Conservation (phyloP, 2,797 vertebrate genomes). For the Oreochromis grahami region DNA sequence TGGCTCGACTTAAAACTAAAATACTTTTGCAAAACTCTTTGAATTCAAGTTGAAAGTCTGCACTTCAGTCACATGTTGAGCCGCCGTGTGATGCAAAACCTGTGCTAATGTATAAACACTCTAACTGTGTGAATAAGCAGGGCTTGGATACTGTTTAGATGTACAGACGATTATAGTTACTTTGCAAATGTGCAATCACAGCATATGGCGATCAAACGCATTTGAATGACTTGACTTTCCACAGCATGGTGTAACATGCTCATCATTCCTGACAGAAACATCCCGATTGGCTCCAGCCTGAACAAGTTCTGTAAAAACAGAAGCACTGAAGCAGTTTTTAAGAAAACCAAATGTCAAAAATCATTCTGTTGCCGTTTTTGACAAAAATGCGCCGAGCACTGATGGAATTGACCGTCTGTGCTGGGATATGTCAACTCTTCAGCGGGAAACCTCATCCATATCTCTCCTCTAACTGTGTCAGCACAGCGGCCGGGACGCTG, state of each 20-base stretch:
- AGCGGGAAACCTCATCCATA: conserved; percentile 20
- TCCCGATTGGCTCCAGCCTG: not conserved
- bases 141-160: conserved; percentile 14
- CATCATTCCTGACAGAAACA: conserved; percentile 26
- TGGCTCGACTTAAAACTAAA: not conserved
- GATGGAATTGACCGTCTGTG: conserved; percentile 29
- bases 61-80: not conserved
- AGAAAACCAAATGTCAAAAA: conserved; percentile 25
- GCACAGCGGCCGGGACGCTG: conserved; percentile 23
- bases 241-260: not conserved
- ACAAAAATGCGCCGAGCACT: conserved; percentile 9
- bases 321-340: not conserved
- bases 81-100: too few relatives aligned
- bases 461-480: conserved; percentile 30
- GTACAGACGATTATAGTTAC: not conserved
- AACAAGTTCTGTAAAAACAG: conserved; percentile 12
- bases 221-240: conserved; percentile 12
- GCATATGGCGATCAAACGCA: not conserved
- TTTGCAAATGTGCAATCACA: not conserved
- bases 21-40: not conserved
- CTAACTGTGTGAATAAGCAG: not conserved
- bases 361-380: conserved; percentile 17
- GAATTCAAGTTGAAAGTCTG: not conserved
- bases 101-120: not conserved
- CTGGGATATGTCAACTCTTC: conserved; percentile 12